Evolutionary conservation across 2,113 vertebrate genomes (phyloP), one percentile per base, ranked within the genome.

Genomic region (Gopherus flavomarginatus): DNA sequence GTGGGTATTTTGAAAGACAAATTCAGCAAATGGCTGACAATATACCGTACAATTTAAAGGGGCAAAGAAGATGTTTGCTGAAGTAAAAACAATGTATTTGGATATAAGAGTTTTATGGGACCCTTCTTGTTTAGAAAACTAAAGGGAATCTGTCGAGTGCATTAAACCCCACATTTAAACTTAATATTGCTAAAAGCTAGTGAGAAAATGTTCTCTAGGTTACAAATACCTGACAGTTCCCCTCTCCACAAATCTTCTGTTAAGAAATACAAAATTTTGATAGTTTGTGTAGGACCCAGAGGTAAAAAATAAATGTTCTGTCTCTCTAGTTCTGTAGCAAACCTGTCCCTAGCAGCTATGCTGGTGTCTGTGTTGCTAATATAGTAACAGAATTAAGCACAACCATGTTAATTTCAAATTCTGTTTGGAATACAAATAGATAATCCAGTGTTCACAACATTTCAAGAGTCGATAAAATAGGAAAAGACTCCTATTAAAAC

Each of bases 401-500:
- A 81, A 29, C 22, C 0, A 0, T 62, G 80, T 88, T 96, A 50
- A 81, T 93, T 92, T 91, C 75, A 72, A 53, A 94, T 96, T 90
- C 92, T 35, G 42, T 88, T 90, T 96, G 95, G 95, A 97, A 94
- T 90, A 95, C 92, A 96, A 87, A 83, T 50, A 90, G 75, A 86
- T 93, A 94, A 94, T 86, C 53, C 81, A 42, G 80, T 91, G 79
- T 80, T 95, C 57, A 44, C 82, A 90, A 88, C 90, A 94, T 26
- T 29, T 49, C 83, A 49, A 72, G 88, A 38, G 31, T n/a, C 13
- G 44, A 27, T 86, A 88, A 90, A 83, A 80, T 93, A 44, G 50
- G 22, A 92, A 83, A 78, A 75, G 90, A 90, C 49, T 19, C 19
- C 8, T 54, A 95, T 90, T 57, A 83, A 88, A 57, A 92, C 83